phyloP scores from a whole-genome alignment of 92 coral and sea anemone genomes.

The Pocillopora grandis region DNA sequence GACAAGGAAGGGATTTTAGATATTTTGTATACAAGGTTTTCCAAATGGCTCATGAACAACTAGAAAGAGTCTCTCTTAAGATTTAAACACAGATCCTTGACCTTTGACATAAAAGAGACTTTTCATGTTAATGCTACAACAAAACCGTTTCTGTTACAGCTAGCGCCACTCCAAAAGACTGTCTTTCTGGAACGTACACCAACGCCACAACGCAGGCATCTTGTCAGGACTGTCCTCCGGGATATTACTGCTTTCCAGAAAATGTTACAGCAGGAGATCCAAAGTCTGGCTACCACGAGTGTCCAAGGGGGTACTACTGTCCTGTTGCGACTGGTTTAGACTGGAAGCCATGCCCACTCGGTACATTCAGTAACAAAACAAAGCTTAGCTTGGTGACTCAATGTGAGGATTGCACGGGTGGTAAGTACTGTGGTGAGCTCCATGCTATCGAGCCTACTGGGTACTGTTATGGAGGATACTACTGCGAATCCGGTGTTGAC shows the following conservation, averaged over 20 bases:
- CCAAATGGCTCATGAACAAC: too few relatives aligned
- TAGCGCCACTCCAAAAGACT: conserved; percentile 79
- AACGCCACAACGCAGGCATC: conserved; percentile 79
- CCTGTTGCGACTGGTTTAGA: conserved; percentile 91
- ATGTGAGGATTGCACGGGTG: conserved; percentile 90
- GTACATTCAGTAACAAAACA: conserved; percentile 80
- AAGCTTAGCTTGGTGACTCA: conserved; percentile 68
- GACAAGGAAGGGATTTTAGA: too few relatives aligned
- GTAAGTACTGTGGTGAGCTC: conserved; percentile 79
- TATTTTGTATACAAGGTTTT: too few relatives aligned
- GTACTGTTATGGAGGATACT: conserved; percentile 81
- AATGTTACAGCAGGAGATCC: conserved; percentile 97
- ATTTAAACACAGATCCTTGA: too few relatives aligned
- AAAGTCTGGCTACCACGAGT: conserved; percentile 81
- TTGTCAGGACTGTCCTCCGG: conserved; percentile 90
- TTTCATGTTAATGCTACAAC: too few relatives aligned
- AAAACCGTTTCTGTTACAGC: conserved; percentile 36
- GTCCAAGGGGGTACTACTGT: conserved; percentile 94
- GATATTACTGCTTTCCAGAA: conserved; percentile 88
- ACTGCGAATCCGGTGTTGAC: conserved; percentile 88
- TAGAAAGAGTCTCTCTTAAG: too few relatives aligned
- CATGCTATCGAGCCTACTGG: conserved; percentile 69
- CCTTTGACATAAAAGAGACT: too few relatives aligned
- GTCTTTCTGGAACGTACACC: conserved; percentile 83
- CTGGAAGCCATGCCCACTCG: conserved; percentile 94